phyloP scores from a whole-genome alignment of 2,797 vertebrate species.

The Allochrocebus solatus region DNA sequence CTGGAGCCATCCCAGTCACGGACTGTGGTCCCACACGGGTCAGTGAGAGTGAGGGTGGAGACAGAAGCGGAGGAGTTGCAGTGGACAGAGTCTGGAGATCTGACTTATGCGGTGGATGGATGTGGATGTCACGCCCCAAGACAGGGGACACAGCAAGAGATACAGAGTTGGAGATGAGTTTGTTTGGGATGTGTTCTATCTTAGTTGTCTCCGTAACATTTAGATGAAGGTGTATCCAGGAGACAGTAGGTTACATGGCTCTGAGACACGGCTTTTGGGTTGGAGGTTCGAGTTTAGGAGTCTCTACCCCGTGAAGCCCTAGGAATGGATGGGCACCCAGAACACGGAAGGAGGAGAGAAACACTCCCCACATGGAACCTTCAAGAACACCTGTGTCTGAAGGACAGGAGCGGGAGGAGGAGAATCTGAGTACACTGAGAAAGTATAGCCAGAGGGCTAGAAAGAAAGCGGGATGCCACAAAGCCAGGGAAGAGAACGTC shows the following conservation, averaged over 20 bases:
- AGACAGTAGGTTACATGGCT: background rate
- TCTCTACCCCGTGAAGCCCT: background rate
- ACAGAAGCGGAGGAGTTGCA: background rate
- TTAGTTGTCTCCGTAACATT: background rate
- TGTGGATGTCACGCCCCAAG: background rate
- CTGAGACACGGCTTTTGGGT: background rate
- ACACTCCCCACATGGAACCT: background rate
- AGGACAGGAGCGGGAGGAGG: background rate
- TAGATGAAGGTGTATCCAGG: background rate
- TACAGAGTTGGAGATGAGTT: background rate
- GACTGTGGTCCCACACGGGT: background rate
- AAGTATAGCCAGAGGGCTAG: background rate
- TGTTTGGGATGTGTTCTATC: background rate
- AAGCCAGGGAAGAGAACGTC: background rate
- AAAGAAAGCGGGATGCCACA: background rate
- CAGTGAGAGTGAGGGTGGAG: background rate
- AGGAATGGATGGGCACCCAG: background rate
- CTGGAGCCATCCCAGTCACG: background rate
- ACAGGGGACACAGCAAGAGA: background rate
- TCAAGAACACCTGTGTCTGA: background rate
- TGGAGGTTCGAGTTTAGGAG: background rate
- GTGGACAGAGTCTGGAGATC: background rate
- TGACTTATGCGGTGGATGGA: background rate
- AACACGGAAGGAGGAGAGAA: background rate
- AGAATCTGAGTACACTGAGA: background rate